These are phyloP conservation scores for Trilocha varians DNA, from an alignment of 2,888 invertebrate species.

Conservation along the genomic window DNA sequence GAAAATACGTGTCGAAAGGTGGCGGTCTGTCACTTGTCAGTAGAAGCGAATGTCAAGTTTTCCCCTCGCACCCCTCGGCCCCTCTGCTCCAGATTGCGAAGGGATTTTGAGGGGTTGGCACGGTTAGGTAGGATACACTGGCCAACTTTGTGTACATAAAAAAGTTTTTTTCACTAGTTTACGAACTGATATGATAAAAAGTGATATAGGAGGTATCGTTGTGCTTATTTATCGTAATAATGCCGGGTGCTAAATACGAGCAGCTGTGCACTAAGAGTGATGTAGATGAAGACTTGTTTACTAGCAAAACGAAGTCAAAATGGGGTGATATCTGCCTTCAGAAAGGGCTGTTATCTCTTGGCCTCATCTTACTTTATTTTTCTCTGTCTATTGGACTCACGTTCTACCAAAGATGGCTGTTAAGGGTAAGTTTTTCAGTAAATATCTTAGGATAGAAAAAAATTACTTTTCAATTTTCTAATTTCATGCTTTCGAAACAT, in stretches of 20 bases:
- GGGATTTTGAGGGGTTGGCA: neutral
- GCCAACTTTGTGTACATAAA: neutral
- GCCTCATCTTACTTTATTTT: conserved; percentile 87
- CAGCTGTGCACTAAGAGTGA: conserved; percentile 61
- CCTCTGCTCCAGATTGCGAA: no score
- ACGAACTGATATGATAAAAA: conserved; percentile 41
- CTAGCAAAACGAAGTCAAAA: conserved; percentile 45
- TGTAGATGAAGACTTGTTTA: conserved; percentile 50
- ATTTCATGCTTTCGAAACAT: no score
- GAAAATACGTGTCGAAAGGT: no score
- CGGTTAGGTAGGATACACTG: neutral
- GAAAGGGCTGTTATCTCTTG: conserved; percentile 51
- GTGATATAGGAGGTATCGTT: conserved; percentile 21
- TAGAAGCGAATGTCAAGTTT: neutral
- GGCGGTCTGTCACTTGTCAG: neutral
- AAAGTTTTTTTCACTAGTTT: neutral
- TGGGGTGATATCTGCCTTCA: conserved; percentile 55
- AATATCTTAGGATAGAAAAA: no score
- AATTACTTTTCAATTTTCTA: no score
- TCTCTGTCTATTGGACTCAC: conserved; percentile 94
- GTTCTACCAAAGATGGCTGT: conserved; percentile 96
- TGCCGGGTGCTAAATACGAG: conserved; percentile 61
- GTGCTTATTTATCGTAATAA: conserved; percentile 30
- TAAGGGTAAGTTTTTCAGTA: conserved; percentile 76
- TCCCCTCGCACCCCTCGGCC: no score